phyloP scores from a whole-genome alignment of 1,140 invertebrate genomes.

The Drosophila kohkoa region DNA sequence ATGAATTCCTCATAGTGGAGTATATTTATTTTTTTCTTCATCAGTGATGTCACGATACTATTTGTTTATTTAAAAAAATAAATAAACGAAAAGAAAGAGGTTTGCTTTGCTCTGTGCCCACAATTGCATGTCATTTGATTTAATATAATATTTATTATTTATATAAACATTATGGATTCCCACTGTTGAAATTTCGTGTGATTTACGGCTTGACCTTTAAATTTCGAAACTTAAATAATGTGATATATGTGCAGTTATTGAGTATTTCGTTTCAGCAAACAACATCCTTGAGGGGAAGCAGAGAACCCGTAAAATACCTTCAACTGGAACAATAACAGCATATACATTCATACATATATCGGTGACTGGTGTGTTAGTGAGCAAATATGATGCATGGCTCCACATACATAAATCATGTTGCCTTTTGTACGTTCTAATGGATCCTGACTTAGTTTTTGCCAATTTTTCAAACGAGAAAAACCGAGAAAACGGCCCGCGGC shows the following conservation, averaged over 20 bases:
- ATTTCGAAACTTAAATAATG: slow-evolving; percentile 12
- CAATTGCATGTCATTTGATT: slow-evolving; percentile 1
- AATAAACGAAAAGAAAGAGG: no score
- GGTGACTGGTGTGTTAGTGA: slow-evolving; percentile 15
- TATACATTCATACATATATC: neutral
- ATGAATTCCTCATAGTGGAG: no score
- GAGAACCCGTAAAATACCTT: slow-evolving; percentile 9
- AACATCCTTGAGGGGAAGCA: slow-evolving; percentile 1
- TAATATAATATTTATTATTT: slow-evolving; percentile 1
- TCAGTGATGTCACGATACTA: no score
- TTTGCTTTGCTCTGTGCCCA: neutral
- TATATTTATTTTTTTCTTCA: no score
- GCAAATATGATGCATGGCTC: slow-evolving; percentile 64
- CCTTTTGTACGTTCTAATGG: slow-evolving; percentile 62
- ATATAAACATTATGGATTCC: neutral
- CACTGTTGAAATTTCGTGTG: neutral
- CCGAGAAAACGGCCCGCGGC: slow-evolving; percentile 59
- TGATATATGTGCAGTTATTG: slow-evolving; percentile 1
- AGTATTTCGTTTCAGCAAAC: slow-evolving; percentile 7
- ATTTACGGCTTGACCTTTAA: slow-evolving; percentile 16
- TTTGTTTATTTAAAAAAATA: no score
- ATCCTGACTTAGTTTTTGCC: slow-evolving; percentile 72
- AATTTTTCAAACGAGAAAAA: slow-evolving; percentile 53
- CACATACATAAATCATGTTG: slow-evolving; percentile 70
- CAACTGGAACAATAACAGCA: slow-evolving; percentile 41